Percentiles rank a stretch among this genome's conserved stretches.
Conservation (phyloP, 2,888 invertebrate genomes). For the Sphecodes monilicornis region DNA sequence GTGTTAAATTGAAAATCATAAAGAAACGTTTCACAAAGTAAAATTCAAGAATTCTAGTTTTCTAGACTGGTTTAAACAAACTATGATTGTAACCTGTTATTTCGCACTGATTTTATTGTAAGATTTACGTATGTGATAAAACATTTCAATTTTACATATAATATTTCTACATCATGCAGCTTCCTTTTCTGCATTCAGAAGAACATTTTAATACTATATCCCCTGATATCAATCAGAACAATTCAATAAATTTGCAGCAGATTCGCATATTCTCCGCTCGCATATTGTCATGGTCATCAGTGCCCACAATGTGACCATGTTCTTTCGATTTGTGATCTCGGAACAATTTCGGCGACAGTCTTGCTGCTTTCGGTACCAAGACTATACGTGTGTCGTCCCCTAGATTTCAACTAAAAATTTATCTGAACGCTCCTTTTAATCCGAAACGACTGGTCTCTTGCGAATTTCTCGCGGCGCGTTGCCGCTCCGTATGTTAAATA, state of each 20-base stretch:
- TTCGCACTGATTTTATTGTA: too few species aligned
- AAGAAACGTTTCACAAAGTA: too few species aligned
- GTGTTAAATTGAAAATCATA: too few species aligned
- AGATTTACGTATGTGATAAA: too few species aligned
- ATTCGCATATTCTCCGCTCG: not conserved
- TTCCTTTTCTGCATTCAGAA: too few species aligned
- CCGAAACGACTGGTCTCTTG: not conserved
- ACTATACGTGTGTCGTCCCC: not conserved
- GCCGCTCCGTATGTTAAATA: constrained; percentile 30
- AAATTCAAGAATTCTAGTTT: too few species aligned
- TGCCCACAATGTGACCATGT: constrained; percentile 42
- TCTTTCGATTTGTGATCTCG: constrained; percentile 17
- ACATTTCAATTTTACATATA: too few species aligned
- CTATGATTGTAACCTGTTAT: too few species aligned
- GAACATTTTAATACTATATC: too few species aligned
- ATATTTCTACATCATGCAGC: too few species aligned
- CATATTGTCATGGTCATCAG: constrained; percentile 4
- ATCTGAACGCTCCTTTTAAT: not conserved
- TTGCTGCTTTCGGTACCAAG: constrained; percentile 20
- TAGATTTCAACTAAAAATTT: constrained; percentile 10
- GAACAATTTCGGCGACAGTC: not conserved
- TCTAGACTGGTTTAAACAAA: too few species aligned
- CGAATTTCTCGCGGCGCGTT: not conserved
- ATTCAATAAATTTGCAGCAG: not conserved
- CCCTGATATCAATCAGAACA: too few species aligned